A percentile compares a stretch with the other conserved stretches of the same genome.
Conservation (phyloP, 2,888 invertebrate species). For the Epiblema foenella region DNA sequence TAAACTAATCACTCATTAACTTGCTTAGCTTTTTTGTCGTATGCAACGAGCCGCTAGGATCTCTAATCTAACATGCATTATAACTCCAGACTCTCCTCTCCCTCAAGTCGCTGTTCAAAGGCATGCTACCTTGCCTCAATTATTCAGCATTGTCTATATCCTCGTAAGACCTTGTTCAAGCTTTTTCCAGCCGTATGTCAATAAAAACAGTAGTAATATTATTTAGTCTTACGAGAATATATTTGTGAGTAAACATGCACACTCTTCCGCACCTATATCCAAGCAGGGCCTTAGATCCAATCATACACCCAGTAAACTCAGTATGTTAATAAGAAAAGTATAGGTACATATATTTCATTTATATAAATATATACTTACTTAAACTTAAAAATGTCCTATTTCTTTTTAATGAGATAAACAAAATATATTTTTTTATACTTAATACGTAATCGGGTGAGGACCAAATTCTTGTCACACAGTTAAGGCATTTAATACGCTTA, state of each 20-base stretch:
- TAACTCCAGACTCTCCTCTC: neutral
- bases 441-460: no score
- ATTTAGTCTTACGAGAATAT: constrained; percentile 22
- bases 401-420: no score
- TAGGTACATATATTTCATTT: neutral
- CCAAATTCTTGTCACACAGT: no score
- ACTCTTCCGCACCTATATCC: constrained; percentile 38
- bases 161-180: constrained; percentile 14
- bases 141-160: neutral
- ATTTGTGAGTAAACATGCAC: constrained; percentile 38
- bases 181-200: neutral
- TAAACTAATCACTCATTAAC: neutral
- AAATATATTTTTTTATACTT: no score
- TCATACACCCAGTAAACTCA: constrained; percentile 41
- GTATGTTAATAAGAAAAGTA: constrained; percentile 13
- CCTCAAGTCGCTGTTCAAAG: constrained; percentile 85
- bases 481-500: no score
- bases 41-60: constrained; percentile 55
- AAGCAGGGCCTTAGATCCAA: constrained; percentile 35
- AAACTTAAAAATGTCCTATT: no score
- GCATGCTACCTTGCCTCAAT: constrained; percentile 81
- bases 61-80: constrained; percentile 27
- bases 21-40: neutral
- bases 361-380: no score
- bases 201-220: neutral